Base-by-base conservation (phyloP, 2,113 vertebrate species). In the Myocastor coypus region DNA sequence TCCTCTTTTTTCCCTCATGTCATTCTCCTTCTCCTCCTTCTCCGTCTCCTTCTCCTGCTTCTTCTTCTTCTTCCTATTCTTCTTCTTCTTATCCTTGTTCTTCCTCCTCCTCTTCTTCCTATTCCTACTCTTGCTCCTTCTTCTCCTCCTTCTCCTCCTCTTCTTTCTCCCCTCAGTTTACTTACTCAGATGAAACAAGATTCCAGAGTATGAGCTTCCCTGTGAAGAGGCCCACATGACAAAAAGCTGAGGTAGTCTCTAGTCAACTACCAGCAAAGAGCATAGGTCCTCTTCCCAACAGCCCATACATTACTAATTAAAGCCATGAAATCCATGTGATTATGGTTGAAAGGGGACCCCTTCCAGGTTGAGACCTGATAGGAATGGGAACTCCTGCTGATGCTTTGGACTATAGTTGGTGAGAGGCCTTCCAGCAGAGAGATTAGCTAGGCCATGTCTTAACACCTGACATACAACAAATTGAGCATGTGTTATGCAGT, bases 401-500 rank as follows among this genome's bases (percentile, higher is more conserved):
- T 8, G 22, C 42, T 7, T 2, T 7, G 5, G 5, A 19, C 5
- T 42, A 7, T 11, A 59, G 40, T 5, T 24, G 52, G 0, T 8
- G 26, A 77, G 59, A 69, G 46, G 16, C 3, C 6, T 24, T 3
- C 0, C 40, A 40, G 34, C 92, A 88, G 42, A 82, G 52, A 6
- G 40, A 46, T 94, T 46, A 13, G 30, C 77, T 28, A n/a, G 14
- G 26, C 68, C 30, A 1, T 0, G 10, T 73, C 19, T 59, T 30
- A 22, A 34, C 2, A 6, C 26, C 93, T 46, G 10, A 52, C 16
- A 84, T 42, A 80, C 22, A 52, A 20, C 46, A 75, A 71, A 28
- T 10, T 1, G 8, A 66, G 19, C 26, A 82, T 55, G 61, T 68
- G n/a, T 85, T 87, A 61, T 5, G 28, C 30, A 32, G 20, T 55